phyloP scores from a whole-genome alignment of 2,888 invertebrate species.

The Drosophila nr. medialis region DNA sequence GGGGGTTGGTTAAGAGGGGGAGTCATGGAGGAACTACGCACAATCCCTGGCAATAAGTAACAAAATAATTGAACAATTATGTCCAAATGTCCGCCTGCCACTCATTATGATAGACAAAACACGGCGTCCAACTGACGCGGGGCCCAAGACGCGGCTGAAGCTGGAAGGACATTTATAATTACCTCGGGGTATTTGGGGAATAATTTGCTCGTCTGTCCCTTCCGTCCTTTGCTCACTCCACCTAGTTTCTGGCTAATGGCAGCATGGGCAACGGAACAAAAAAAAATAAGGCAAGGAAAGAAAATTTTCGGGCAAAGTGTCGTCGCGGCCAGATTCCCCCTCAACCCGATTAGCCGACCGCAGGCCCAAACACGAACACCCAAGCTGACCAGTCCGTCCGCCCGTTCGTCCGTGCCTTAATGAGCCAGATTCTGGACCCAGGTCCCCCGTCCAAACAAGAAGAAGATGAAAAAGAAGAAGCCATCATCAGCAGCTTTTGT shows the following conservation, averaged over 20 bases:
- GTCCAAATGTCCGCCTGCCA: conserved; percentile 83
- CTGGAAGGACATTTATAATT: conserved; percentile 82
- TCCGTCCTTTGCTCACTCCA: conserved; percentile 38
- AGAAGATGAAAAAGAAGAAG: conserved; percentile 49
- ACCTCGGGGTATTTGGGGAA: conserved; percentile 82
- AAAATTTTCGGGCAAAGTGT: conserved; percentile 51
- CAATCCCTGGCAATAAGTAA: conserved; percentile 64
- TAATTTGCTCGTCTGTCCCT: conserved; percentile 65
- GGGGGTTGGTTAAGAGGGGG: conserved; percentile 1
- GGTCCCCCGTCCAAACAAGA: not conserved
- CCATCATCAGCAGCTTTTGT: conserved; percentile 81
- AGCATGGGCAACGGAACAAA: conserved; percentile 14
- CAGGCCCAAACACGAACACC: conserved; percentile 54
- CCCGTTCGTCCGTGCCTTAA: conserved; percentile 63
- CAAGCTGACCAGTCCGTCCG: conserved; percentile 50
- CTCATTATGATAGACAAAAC: conserved; percentile 82
- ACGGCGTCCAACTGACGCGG: conserved; percentile 53
- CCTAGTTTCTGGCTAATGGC: conserved; percentile 59
- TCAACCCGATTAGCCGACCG: conserved; percentile 34
- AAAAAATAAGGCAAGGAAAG: conserved; percentile 10
- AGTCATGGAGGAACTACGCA: conserved; percentile 6
- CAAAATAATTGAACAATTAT: conserved; percentile 84
- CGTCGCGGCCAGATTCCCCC: conserved; percentile 61
- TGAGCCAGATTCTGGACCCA: conserved; percentile 71
- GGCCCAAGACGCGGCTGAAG: conserved; percentile 56